Evolutionary conservation across 1,140 invertebrate species (phyloP).

Genomic region (Ceratina japonica): DNA sequence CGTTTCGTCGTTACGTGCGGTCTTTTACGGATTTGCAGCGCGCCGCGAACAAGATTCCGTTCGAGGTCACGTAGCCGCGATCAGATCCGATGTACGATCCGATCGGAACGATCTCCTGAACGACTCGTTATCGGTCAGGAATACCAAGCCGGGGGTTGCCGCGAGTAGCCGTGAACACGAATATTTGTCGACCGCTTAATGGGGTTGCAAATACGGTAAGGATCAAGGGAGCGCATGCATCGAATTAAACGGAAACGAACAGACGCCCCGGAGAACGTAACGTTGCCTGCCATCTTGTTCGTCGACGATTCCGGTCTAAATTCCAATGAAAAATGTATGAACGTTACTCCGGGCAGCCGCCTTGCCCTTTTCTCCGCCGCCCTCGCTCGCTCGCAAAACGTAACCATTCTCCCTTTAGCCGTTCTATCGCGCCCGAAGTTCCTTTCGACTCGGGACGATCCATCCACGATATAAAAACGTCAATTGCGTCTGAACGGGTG

Average conservation of each 20-base stretch:
- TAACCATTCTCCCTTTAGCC: background rate
- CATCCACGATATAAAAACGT: background rate
- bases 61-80: slow-evolving; percentile 5
- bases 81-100: background rate
- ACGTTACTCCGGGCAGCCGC: background rate
- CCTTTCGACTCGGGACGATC: background rate
- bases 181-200: background rate
- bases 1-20: background rate
- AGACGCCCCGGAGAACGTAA: background rate
- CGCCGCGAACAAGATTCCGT: background rate
- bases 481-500: background rate
- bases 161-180: background rate
- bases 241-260: background rate
- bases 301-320: background rate
- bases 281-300: background rate
- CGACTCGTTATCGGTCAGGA: background rate
- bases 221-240: background rate
- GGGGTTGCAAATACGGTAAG: background rate
- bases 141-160: background rate
- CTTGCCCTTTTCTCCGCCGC: background rate
- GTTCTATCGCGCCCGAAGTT: background rate
- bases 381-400: background rate
- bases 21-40: background rate
- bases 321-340: slow-evolving; percentile 59
- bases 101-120: background rate